Percentiles rank a stretch among this genome's conserved stretches.
These are phyloP conservation scores for Sternotherus odoratus DNA, from an alignment of 2,797 vertebrate genomes.

Conservation along the genomic window DNA sequence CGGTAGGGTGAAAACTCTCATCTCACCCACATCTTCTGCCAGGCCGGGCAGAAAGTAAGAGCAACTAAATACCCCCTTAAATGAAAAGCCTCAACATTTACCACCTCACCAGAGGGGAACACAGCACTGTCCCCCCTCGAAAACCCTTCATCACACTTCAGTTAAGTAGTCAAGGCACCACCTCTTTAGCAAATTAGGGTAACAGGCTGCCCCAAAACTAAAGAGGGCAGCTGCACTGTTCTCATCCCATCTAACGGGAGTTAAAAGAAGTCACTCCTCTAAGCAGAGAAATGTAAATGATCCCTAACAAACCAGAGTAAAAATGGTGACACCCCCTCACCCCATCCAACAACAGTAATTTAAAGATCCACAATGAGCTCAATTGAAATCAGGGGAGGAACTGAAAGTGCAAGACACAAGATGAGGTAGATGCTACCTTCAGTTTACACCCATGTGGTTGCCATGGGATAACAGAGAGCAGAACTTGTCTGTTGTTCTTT, in stretches of 20 bases:
- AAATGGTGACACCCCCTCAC: neutral
- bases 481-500: fast-evolving
- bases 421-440: constrained; percentile 14
- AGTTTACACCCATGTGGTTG: neutral
- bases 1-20: neutral
- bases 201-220: neutral
- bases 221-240: neutral
- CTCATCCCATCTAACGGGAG: neutral
- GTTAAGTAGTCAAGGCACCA: neutral
- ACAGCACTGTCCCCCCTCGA: neutral
- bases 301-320: neutral
- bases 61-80: neutral
- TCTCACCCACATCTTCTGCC: neutral
- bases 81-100: neutral
- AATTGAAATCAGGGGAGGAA: neutral
- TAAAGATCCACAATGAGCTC: neutral
- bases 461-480: fast-evolving
- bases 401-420: neutral
- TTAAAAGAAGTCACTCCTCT: fast-evolving
- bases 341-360: neutral
- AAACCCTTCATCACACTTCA: neutral
- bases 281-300: neutral
- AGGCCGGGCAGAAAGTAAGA: neutral
- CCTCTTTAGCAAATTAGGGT: neutral
- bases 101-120: neutral